Conservation (phyloP, 2,113 vertebrate genomes). For the Plecotus auritus region DNA sequence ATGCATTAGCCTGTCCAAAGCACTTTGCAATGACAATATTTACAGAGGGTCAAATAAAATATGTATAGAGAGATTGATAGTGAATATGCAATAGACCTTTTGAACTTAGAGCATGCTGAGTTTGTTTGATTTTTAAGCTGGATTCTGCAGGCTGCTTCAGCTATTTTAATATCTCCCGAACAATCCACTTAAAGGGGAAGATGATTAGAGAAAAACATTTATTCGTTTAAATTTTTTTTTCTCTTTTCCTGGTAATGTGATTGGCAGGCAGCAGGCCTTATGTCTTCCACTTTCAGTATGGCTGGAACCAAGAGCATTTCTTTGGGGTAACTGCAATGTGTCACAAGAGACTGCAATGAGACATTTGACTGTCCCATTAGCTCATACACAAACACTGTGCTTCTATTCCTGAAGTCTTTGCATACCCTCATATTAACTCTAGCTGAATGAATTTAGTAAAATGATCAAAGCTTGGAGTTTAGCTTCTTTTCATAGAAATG, state of each 20-base stretch:
- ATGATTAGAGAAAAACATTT: conserved; percentile 1
- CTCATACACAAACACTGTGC: not conserved
- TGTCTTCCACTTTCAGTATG: not conserved
- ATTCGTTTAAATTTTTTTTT: not conserved
- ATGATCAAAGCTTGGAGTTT: not conserved
- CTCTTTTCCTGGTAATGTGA: not conserved
- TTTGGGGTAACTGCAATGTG: not conserved
- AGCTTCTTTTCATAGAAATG: not conserved
- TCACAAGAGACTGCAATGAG: not conserved
- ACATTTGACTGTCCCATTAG: not conserved
- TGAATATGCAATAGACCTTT: conserved; percentile 1
- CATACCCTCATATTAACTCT: not conserved
- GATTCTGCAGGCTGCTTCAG: conserved; percentile 2
- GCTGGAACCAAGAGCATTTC: not conserved
- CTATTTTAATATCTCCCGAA: conserved; percentile 46
- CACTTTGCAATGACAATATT: conserved; percentile 36
- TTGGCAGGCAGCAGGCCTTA: not conserved
- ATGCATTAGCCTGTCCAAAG: conserved; percentile 41
- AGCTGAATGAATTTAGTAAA: not conserved
- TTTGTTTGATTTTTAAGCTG: conserved; percentile 22
- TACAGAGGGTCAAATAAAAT: conserved; percentile 58
- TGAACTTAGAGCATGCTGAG: conserved; percentile 37
- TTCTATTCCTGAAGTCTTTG: not conserved
- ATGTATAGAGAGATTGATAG: conserved; percentile 11
- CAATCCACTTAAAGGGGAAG: conserved; percentile 42